phyloP scores from a whole-genome alignment of 2,113 vertebrate genomes.

The Hylia prasina region DNA sequence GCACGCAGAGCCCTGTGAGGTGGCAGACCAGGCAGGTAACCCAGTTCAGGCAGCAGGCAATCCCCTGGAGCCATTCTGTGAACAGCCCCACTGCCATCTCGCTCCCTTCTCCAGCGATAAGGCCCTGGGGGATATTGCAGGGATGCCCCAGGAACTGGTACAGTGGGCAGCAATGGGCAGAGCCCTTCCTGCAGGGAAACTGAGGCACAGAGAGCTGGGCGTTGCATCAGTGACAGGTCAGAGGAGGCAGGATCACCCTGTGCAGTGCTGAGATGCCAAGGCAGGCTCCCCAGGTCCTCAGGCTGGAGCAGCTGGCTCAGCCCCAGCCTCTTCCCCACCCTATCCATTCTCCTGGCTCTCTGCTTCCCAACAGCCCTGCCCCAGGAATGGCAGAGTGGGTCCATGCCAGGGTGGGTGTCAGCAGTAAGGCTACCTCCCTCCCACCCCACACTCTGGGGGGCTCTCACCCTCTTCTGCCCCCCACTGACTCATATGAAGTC shows the following conservation, averaged over 20 bases:
- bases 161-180: neutral
- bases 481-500: rapidly evolving
- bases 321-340: neutral
- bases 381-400: neutral
- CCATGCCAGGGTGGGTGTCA: neutral
- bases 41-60: neutral
- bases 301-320: neutral
- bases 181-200: neutral
- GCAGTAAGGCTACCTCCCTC: neutral
- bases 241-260: neutral
- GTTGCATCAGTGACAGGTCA: neutral
- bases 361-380: neutral
- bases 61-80: rapidly evolving
- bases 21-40: neutral
- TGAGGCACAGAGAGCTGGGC: neutral
- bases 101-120: neutral
- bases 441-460: no score
- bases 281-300: neutral
- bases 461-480: neutral
- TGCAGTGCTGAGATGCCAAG: neutral
- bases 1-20: neutral
- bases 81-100: neutral
- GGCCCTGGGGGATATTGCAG: rapidly evolving
- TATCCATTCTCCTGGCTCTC: neutral
- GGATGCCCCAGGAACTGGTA: rapidly evolving